A percentile compares a stretch with the other conserved stretches of the same genome.
Conservation (phyloP, 2,888 invertebrate genomes). For the Spicauda simplicius region DNA sequence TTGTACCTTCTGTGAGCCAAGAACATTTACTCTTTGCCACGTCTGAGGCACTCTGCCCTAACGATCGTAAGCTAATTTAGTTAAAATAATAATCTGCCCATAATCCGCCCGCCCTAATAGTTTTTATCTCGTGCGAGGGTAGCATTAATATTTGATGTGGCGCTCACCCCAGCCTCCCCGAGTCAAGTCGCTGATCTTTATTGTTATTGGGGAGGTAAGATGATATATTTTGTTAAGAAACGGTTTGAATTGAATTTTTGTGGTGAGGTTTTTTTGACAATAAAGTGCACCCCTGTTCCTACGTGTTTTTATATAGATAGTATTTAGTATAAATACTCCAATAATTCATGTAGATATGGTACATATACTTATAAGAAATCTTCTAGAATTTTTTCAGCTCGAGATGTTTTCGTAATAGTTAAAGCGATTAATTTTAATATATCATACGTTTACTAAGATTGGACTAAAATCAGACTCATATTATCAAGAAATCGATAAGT, state of each 20-base stretch:
- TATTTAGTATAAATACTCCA: too few relatives aligned
- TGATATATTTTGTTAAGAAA: slow-evolving; percentile 24
- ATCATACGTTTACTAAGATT: too few relatives aligned
- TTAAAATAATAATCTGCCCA: slow-evolving; percentile 82
- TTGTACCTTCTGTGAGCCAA: slow-evolving; percentile 15
- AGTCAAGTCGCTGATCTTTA: slow-evolving; percentile 43
- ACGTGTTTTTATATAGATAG: too few relatives aligned
- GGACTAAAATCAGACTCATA: too few relatives aligned
- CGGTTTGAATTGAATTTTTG: slow-evolving; percentile 31
- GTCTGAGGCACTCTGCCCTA: slow-evolving; percentile 55
- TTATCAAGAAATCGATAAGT: too few relatives aligned
- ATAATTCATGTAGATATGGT: too few relatives aligned
- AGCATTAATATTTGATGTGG: slow-evolving; percentile 76
- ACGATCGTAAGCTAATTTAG: slow-evolving; percentile 80
- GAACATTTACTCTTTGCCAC: slow-evolving; percentile 57
- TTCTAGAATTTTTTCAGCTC: too few relatives aligned
- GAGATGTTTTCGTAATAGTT: too few relatives aligned
- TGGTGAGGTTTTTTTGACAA: not conserved
- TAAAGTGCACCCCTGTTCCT: not conserved
- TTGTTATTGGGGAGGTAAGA: slow-evolving; percentile 42
- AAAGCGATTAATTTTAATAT: too few relatives aligned
- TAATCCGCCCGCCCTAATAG: slow-evolving; percentile 79
- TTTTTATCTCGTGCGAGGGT: slow-evolving; percentile 78
- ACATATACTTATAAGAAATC: too few relatives aligned
- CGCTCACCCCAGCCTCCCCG: slow-evolving; percentile 48